A percentile compares a stretch with the other conserved stretches of the same genome.
Evolutionary conservation across 2,888 invertebrate genomes (phyloP).

Genomic region (Uropetala carovei): DNA sequence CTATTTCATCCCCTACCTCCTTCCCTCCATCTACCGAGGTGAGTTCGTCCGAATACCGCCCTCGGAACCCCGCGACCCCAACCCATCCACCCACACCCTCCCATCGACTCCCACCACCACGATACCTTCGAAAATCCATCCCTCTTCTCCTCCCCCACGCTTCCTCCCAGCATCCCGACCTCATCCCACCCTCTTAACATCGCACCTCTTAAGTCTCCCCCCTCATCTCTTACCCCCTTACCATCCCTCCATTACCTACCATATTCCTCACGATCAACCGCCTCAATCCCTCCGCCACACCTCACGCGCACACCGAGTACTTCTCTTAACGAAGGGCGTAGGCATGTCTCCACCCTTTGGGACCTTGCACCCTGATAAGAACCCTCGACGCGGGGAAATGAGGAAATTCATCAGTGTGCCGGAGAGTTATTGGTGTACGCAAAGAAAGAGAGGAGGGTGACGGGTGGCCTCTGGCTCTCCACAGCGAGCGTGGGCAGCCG

Average conservation of each 20-base stretch:
- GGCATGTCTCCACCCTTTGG: background rate
- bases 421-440: conserved; percentile 11
- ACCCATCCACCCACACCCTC: background rate
- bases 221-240: too few relatives aligned
- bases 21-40: background rate
- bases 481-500: background rate
- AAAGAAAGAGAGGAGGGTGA: background rate
- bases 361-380: background rate
- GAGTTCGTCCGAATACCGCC: background rate
- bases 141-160: too few relatives aligned
- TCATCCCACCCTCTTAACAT: too few relatives aligned
- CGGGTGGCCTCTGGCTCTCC: background rate
- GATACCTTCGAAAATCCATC: too few relatives aligned
- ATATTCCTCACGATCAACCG: background rate
- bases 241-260: background rate
- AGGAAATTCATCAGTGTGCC: conserved; percentile 25
- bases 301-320: background rate
- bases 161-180: too few relatives aligned
- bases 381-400: background rate
- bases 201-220: too few relatives aligned
- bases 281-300: background rate
- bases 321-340: conserved; percentile 37
- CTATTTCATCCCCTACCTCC: background rate
- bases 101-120: background rate
- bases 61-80: too few relatives aligned